phyloP scores from a whole-genome alignment of 2,113 vertebrate genomes.

The Heteronetta atricapilla region DNA sequence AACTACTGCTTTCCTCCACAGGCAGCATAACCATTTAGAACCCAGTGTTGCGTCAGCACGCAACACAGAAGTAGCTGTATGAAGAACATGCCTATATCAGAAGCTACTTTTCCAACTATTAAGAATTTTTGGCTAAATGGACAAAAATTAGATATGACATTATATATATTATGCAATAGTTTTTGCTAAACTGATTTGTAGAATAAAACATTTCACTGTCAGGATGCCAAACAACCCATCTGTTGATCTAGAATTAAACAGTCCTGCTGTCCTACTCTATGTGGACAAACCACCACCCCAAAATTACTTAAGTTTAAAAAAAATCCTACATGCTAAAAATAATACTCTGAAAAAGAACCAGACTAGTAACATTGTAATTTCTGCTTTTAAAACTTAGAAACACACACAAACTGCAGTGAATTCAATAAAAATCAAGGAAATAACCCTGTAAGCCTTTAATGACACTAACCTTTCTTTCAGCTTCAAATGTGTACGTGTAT shows the following conservation, averaged over 20 bases:
- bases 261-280: neutral
- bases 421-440: neutral
- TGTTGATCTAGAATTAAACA: neutral
- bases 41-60: neutral
- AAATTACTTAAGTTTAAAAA: neutral
- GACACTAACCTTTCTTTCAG: conserved; percentile 89
- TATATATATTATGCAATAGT: neutral
- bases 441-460: neutral
- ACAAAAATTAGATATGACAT: neutral
- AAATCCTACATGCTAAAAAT: neutral
- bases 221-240: neutral
- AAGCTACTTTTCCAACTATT: neutral
- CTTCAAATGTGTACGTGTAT: conserved; percentile 94
- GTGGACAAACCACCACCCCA: neutral
- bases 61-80: neutral
- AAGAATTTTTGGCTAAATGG: neutral
- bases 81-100: neutral
- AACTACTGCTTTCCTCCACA: neutral
- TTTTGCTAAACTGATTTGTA: neutral
- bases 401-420: neutral
- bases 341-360: neutral
- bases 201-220: neutral
- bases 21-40: neutral
- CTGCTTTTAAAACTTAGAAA: neutral
- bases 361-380: neutral